Base-by-base conservation (phyloP, 2,888 invertebrate genomes). In the Oxytorus armatus region DNA sequence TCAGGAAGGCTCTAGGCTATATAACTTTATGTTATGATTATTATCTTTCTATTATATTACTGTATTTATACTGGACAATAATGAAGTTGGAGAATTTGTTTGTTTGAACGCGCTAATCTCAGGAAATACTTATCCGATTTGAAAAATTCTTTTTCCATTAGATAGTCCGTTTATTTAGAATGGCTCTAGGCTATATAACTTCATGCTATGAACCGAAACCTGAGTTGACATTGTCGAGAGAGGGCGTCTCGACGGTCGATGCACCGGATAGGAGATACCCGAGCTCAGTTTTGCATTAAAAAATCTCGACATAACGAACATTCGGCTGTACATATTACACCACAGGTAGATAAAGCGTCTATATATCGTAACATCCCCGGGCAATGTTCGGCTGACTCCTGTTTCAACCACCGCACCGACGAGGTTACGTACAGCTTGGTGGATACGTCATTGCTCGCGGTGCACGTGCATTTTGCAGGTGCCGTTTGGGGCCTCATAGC, bases 381-480 rank as follows among this genome's bases (percentile, higher is more conserved):
- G 74, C 63, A 57, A 59, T 69, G 61, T 55, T 44, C 4, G 4
- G 23, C 42, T 29, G 51, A 51, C 29, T 23, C 21, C 25, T 33
- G 42, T 36, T 14, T 36, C 51, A 42, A 18, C 65, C 49, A 51
- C 51, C 36, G 42, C 49, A 51, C 51, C 36, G 42, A 21, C 49
- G 53, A 55, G 61, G 61, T 69, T 77, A 63, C 69, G 78, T 44
- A 69, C 68, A 53, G 53, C 53, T 59, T 69, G 49, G 68, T 61
- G 61, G n/a, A 78, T 78, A 73, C 61, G 44, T 74, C 72, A 68
- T 78, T 61, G 63, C 47, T 74, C 69, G 53, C 44, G 65, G 57
- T 79, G 69, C 79, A 82, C 77, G 79, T 82, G 82, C 69, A 77
- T 75, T 75, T 69, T 77, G 65, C 82, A 82, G 79, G 77, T 82